phyloP scores from a whole-genome alignment of 2,797 vertebrate species.

The Melanotaenia maccullochi region DNA sequence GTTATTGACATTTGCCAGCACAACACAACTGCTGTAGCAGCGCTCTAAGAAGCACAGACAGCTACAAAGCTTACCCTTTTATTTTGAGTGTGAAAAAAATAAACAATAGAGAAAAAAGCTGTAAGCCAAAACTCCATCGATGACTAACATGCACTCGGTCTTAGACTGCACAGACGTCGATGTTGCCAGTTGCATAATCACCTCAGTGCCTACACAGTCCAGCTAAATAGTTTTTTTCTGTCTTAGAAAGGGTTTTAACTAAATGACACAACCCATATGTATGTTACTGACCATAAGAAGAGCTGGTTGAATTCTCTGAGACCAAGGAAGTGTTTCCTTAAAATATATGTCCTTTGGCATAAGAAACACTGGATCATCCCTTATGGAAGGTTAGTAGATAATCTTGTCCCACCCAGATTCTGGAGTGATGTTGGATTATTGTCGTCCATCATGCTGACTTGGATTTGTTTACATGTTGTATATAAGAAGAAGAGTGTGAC shows the following conservation, averaged over 20 bases:
- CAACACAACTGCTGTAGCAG: constrained; percentile 12
- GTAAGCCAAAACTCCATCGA: background rate
- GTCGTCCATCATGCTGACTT: background rate
- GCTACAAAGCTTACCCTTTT: constrained; percentile 18
- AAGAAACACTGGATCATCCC: background rate
- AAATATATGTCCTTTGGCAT: background rate
- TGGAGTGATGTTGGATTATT: background rate
- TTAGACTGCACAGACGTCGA: constrained; percentile 15
- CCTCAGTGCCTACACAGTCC: too few relatives aligned
- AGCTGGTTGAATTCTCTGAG: background rate
- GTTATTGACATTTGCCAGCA: constrained; percentile 49
- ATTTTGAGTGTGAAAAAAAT: constrained; percentile 5
- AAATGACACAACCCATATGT: background rate
- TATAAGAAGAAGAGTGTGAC: background rate
- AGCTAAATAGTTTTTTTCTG: background rate
- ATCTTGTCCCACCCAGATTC: background rate
- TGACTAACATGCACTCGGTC: constrained; percentile 14
- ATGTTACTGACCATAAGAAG: background rate
- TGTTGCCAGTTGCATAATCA: background rate
- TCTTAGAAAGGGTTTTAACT: background rate
- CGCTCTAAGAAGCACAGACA: constrained; percentile 24
- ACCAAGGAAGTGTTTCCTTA: too few relatives aligned
- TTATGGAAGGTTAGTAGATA: background rate
- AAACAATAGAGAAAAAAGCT: background rate
- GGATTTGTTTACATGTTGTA: background rate